Percentiles rank a stretch among this genome's conserved stretches.
phyloP scores from a whole-genome alignment of 2,113 vertebrate species.

The Oncorhynchus masou region DNA sequence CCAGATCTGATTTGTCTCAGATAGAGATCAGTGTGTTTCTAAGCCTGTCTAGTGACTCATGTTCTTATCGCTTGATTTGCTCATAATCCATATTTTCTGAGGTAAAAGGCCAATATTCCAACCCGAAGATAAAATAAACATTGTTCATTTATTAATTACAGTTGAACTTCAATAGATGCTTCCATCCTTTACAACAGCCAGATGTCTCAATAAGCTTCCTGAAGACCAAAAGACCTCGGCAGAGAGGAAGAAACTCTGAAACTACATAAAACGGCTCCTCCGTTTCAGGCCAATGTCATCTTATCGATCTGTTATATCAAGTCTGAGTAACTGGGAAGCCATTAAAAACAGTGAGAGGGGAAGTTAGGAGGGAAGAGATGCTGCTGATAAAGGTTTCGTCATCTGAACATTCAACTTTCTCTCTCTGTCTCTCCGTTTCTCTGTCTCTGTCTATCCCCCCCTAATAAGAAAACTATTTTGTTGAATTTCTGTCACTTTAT shows the following conservation, averaged over 20 bases:
- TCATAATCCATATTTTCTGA: constrained; percentile 21
- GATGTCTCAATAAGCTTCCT: constrained; percentile 12
- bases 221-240: not conserved
- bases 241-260: not conserved
- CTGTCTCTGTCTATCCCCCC: not conserved
- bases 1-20: constrained; percentile 19
- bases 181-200: constrained; percentile 10
- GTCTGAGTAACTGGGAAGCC: not conserved
- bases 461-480: not conserved
- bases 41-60: constrained; percentile 26
- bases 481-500: constrained; percentile 30
- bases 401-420: constrained; percentile 1
- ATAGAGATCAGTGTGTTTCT: constrained; percentile 30
- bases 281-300: constrained; percentile 9
- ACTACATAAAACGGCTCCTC: not conserved
- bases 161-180: constrained; percentile 5
- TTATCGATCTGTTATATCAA: not conserved
- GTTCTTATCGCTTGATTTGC: constrained; percentile 26
- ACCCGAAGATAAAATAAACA: constrained; percentile 26
- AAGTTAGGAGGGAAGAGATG: not conserved
- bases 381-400: constrained; percentile 1
- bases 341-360: not conserved
- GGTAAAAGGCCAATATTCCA: constrained; percentile 22
- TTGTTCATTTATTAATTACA: constrained; percentile 28
- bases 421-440: not conserved